Base-by-base conservation (phyloP, 2,888 invertebrate species). In the Agonopterix alstromeriana region DNA sequence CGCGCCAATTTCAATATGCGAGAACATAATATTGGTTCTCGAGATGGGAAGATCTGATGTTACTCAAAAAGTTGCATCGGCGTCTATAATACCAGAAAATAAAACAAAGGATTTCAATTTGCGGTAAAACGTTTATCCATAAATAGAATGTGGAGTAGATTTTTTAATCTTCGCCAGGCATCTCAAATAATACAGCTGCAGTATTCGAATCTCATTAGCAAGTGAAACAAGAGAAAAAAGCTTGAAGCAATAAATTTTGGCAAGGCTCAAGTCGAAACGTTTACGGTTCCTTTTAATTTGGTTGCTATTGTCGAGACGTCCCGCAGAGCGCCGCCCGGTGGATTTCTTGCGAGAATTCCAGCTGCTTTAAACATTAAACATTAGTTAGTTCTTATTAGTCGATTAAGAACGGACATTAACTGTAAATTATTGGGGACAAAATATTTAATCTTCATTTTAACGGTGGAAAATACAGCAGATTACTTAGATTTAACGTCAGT, bases 231-330 rank as follows among this genome's bases (percentile, higher is more conserved):
- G 77, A 79, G 76, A 81, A 81, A 83, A 83, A 84, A 81, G 64
- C 74, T 75, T 60, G 57, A 60, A 72, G 81, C 73, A 82, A 88
- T 87, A 87, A 88, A 88, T 87, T 88, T 87, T 82, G 82, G 86
- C 86, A 78, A 79, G 79, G 77, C 82, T 78, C 82, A 83, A 84
- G 82, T 83, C 77, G 76, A 82, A 85, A 82, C 83, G 76, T 84
- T 87, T 86, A 83, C 84, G 83, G 83, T 84, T 83, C 73, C 82
- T 83, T 88, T 87, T 87, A 88, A 88, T 88, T 87, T 85, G 85
- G 85, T 81, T 81, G 82, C 80, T 73, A 86, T 87, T 87, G 87
- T 87, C 76, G 76, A 70, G 79, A 76, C 79, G 71, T 79, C 86
- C 86, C 83, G 84, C 83, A 74, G 87, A 63, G 86, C 71, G 69